Percentiles rank a stretch among this genome's conserved stretches.
Conservation (phyloP, 2,888 invertebrate genomes). For the Latheticus oryzae region DNA sequence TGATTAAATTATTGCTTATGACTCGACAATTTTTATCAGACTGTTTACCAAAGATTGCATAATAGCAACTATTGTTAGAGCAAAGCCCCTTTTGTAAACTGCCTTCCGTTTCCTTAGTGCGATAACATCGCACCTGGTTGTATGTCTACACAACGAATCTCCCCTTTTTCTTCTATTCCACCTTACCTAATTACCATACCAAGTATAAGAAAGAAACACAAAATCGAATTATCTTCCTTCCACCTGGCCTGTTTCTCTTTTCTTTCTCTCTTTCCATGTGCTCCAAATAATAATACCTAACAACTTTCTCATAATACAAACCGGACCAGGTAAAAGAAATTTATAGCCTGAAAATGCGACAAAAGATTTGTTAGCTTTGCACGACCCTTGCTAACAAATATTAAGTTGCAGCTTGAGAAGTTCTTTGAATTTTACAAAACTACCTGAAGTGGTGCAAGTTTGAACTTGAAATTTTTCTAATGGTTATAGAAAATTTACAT, state of each 20-base stretch:
- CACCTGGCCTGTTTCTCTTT: no score
- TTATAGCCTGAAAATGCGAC: constrained; percentile 31
- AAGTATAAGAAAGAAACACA: constrained; percentile 14
- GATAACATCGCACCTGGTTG: constrained; percentile 42
- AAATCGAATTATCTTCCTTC: constrained; percentile 24
- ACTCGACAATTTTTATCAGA: constrained; percentile 23
- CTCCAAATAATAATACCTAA: constrained; percentile 28
- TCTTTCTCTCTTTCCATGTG: no score
- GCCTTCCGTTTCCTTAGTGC: constrained; percentile 41
- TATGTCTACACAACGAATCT: constrained; percentile 34
- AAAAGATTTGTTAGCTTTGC: constrained; percentile 38
- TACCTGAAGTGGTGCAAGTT: constrained; percentile 7
- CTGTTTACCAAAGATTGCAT: constrained; percentile 41
- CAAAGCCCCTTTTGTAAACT: constrained; percentile 36
- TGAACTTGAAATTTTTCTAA: constrained; percentile 1
- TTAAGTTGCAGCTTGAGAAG: constrained; percentile 41
- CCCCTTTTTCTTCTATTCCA: constrained; percentile 27
- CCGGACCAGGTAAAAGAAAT: constrained; percentile 39
- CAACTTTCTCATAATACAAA: constrained; percentile 39
- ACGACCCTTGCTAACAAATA: constrained; percentile 43
- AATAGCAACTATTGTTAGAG: constrained; percentile 38
- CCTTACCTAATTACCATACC: constrained; percentile 25
- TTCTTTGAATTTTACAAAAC: constrained; percentile 2
- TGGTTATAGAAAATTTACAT: constrained; percentile 16
- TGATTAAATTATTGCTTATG: constrained; percentile 8